These are phyloP conservation scores for Mustela lutreola DNA, from an alignment of 2,113 vertebrate genomes.

Conservation along the genomic window DNA sequence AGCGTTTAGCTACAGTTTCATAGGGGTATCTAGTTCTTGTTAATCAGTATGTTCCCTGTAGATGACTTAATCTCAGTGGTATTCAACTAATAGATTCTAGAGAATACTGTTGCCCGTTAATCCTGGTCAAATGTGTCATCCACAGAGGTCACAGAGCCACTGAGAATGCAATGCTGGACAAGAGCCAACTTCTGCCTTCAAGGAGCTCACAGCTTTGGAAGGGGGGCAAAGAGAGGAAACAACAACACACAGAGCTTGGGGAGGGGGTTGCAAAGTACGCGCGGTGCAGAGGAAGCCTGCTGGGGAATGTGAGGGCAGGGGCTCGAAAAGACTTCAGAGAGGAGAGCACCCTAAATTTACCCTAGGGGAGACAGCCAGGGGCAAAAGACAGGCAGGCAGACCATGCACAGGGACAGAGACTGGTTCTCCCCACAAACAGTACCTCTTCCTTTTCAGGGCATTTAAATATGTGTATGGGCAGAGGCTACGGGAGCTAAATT, in stretches of 20 bases:
- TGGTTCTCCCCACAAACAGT: background rate
- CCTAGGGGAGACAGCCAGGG: background rate
- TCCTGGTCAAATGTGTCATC: background rate
- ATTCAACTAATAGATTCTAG: background rate
- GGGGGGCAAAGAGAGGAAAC: background rate
- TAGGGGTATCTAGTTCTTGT: background rate
- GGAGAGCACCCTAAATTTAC: background rate
- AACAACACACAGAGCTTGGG: background rate
- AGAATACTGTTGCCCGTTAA: background rate
- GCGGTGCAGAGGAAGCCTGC: background rate
- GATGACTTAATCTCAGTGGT: background rate
- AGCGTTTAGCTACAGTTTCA: background rate
- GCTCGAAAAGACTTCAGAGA: background rate
- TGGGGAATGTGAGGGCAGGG: fast-evolving
- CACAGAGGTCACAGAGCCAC: background rate
- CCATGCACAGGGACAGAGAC: fast-evolving
- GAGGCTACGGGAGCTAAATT: background rate
- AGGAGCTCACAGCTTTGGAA: background rate
- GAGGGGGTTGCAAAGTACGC: background rate
- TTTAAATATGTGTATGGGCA: background rate
- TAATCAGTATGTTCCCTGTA: background rate
- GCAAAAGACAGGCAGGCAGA: background rate
- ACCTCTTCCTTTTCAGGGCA: background rate
- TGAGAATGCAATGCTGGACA: background rate
- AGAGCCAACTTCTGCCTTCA: background rate